phyloP scores from a whole-genome alignment of 2,888 invertebrate genomes.

The Mythimna pallens region DNA sequence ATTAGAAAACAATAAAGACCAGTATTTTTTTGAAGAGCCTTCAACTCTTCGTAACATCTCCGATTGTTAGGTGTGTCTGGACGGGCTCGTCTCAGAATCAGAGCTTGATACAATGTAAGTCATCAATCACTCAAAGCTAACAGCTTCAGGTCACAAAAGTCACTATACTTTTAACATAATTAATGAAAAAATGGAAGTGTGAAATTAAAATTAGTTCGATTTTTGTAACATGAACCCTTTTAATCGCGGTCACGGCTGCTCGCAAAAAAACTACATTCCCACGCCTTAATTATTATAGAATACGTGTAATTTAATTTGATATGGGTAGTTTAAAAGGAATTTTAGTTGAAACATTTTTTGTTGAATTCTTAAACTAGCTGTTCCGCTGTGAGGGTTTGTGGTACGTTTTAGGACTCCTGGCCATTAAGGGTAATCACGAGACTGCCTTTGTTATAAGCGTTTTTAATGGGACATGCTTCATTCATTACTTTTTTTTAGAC shows the following conservation, averaged over 20 bases:
- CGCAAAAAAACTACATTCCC: constrained; percentile 75
- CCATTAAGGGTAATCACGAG: constrained; percentile 55
- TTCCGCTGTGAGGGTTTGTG: constrained; percentile 31
- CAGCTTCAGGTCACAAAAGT: constrained; percentile 11
- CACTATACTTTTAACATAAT: not conserved
- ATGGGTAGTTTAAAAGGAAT: constrained; percentile 76
- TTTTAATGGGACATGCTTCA: constrained; percentile 20
- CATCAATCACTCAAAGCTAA: constrained; percentile 20
- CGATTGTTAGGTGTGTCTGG: not conserved
- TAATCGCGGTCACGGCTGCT: constrained; percentile 72
- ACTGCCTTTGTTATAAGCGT: constrained; percentile 24
- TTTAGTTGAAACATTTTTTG: constrained; percentile 72
- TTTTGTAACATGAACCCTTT: constrained; percentile 54
- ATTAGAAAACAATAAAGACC: not conserved
- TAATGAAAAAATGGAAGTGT: constrained; percentile 35
- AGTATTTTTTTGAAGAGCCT: not conserved
- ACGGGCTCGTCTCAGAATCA: not conserved
- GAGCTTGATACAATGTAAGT: not conserved
- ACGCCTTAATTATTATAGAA: constrained; percentile 81
- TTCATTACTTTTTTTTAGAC: constrained; percentile 25
- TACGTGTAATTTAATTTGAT: constrained; percentile 84
- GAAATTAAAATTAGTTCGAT: constrained; percentile 59
- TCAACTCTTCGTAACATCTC: not conserved
- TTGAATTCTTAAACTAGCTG: constrained; percentile 51
- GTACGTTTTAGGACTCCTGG: constrained; percentile 24